A percentile compares a stretch with the other conserved stretches of the same genome.
phyloP scores from a whole-genome alignment of 2,888 invertebrate genomes.

The Odontomyia ornata region DNA sequence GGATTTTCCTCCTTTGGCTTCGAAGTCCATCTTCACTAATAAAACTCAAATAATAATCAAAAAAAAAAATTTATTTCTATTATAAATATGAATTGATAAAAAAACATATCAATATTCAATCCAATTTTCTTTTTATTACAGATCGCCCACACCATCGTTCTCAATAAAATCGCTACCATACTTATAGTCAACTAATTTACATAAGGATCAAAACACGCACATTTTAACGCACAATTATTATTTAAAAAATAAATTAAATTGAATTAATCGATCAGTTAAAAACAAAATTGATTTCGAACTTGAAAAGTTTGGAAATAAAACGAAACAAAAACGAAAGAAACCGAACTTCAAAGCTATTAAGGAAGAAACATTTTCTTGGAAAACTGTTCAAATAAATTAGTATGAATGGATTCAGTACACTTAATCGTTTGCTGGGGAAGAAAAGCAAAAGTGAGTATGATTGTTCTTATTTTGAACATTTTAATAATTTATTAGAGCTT shows the following conservation, averaged over 20 bases:
- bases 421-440: conserved; percentile 64
- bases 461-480: not conserved
- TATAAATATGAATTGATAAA: no score
- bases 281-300: no score
- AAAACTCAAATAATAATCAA: no score
- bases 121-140: not conserved
- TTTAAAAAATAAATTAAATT: no score
- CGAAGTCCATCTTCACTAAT: no score
- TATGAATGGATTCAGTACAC: conserved; percentile 62
- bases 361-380: not conserved
- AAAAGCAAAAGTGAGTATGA: conserved; percentile 57
- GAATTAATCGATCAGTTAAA: no score
- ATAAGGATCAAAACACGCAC: not conserved
- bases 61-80: no score
- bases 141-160: not conserved
- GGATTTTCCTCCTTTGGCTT: no score
- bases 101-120: not conserved
- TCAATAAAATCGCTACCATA: not conserved
- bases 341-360: not conserved
- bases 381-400: conserved; percentile 31
- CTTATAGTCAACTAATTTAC: conserved; percentile 14
- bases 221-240: not conserved
- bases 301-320: not conserved
- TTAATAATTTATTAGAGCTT: not conserved
- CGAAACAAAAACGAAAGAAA: not conserved